Evolutionary conservation across 2,113 vertebrate species (phyloP).

Genomic region (Phyllostomus hastatus): DNA sequence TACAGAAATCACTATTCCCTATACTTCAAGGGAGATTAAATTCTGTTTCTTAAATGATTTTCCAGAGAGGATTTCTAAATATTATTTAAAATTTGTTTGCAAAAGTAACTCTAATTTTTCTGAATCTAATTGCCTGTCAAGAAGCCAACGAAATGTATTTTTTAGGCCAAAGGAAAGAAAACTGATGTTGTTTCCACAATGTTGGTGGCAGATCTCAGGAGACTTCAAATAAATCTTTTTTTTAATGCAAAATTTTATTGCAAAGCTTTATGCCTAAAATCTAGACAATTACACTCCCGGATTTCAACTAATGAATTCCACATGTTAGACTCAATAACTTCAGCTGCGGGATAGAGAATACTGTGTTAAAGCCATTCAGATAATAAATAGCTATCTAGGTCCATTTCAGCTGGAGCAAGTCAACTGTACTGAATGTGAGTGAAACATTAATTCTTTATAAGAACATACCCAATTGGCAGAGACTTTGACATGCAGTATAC

Average conservation of each 20-base stretch:
- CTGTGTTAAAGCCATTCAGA: constrained; percentile 55
- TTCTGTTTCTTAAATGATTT: constrained; percentile 56
- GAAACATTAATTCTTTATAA: constrained; percentile 61
- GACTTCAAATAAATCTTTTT: constrained; percentile 6
- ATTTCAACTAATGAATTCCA: constrained; percentile 49
- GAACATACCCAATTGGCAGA: constrained; percentile 57
- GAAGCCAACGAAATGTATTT: constrained; percentile 26
- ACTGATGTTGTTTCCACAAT: constrained; percentile 48
- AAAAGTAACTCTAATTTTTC: constrained; percentile 44
- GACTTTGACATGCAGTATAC: constrained; percentile 49
- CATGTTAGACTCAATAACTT: constrained; percentile 62
- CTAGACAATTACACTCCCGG: constrained; percentile 33
- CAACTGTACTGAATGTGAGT: constrained; percentile 59
- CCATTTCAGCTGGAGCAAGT: constrained; percentile 56
- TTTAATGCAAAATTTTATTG: constrained; percentile 59
- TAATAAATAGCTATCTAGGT: constrained; percentile 56
- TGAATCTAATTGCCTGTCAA: constrained; percentile 36
- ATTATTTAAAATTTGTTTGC: constrained; percentile 30
- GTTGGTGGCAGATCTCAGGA: constrained; percentile 55
- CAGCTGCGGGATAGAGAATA: constrained; percentile 43
- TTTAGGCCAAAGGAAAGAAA: constrained; percentile 61
- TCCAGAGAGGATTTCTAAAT: constrained; percentile 38
- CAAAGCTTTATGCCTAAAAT: constrained; percentile 57
- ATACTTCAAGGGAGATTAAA: background rate
- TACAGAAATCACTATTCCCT: background rate